Base-by-base conservation (phyloP, 1,140 invertebrate genomes). In the Dendrolimus kikuchii region DNA sequence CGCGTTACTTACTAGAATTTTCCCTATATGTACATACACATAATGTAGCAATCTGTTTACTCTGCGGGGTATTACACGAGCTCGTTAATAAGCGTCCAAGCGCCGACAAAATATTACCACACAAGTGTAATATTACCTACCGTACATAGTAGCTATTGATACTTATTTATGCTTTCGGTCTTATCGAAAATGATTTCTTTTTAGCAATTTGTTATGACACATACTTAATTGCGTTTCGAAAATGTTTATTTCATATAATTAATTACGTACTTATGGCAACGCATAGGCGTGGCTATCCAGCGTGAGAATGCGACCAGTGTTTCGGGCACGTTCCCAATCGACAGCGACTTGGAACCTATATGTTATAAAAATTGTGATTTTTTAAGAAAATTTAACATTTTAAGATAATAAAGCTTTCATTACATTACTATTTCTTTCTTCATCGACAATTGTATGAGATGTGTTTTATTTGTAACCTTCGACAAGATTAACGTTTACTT, bases 31-130 rank as follows among this genome's bases (percentile, higher is more conserved):
- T 60, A 49, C 55, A 46, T 57, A 23, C 10, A 54, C 55, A 66
- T 64, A 60, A 62, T 64, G 65, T 60, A 65, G 57, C 65, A 71
- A 71, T 71, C 57, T 71, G 62, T 71, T 71, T 62, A 61, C 68
- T 60, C 68, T 55, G 57, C 65, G 62, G 68, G 68, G 60, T 59
- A 62, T 64, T 63, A 60, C 60, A 63, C 58, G 62, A 59, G 53
- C 61, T 67, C 65, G 62, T 67, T 70, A 70, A 64, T 70, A 64
- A 52, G 60, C 59, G 67, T 67, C 64, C 50, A 43, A 55, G 40
- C 54, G 44, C 51, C 51, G 53, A 55, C 55, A 60, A 68, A 66
- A 68, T 66, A 68, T 68, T 68, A 56, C 60, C 41, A 37, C 47
- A 40, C 23, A 51, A 54, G 44, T 51, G 44, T 44, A 43, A 38